Percentiles rank a stretch among this genome's conserved stretches.
Conservation (phyloP, 2,797 vertebrate species). For the Nyctibius grandis region DNA sequence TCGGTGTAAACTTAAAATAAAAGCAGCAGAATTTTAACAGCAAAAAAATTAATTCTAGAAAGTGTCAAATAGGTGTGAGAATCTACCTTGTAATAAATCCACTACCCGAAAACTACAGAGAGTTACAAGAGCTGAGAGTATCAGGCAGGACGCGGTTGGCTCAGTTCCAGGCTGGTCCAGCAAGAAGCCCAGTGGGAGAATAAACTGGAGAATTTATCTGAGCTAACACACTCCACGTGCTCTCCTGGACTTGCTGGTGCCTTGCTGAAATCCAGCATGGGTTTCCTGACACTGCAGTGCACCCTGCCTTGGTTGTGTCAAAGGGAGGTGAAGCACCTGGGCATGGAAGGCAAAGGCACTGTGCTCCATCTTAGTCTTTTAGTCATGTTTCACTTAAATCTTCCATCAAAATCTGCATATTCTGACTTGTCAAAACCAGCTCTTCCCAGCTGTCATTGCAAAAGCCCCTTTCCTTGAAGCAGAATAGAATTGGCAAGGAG, state of each 20-base stretch:
- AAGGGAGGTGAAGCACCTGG: not conserved
- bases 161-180: not conserved
- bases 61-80: not conserved
- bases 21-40: not conserved
- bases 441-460: conserved; percentile 30
- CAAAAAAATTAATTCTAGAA: not conserved
- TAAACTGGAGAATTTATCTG: not conserved
- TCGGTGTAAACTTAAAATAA: not conserved
- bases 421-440: conserved; percentile 60
- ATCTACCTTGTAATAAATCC: not conserved
- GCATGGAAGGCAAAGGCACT: not conserved
- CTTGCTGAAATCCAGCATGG: not conserved
- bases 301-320: not conserved
- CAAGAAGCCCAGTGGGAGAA: not conserved
- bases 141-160: not conserved
- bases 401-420: conserved; percentile 25
- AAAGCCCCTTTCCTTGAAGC: conserved; percentile 37
- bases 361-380: not conserved
- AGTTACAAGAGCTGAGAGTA: not conserved
- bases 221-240: not conserved
- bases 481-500: conserved; percentile 43
- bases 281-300: not conserved
- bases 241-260: not conserved
- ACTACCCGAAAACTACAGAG: not conserved
- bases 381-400: not conserved